phyloP scores from a whole-genome alignment of 2,797 vertebrate species.

The Emys orbicularis region DNA sequence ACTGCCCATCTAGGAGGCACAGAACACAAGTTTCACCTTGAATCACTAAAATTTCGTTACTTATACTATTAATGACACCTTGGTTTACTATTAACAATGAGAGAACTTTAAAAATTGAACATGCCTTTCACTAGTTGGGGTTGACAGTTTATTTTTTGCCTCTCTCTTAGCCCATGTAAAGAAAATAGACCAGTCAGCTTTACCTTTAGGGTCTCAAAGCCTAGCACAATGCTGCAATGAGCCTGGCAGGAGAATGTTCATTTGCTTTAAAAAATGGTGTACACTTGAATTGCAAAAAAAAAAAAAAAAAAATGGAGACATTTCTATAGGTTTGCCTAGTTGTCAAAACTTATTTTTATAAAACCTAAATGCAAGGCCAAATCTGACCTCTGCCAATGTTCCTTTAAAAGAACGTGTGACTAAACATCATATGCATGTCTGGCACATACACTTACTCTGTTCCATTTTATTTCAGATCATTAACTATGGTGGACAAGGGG shows the following conservation, averaged over 20 bases:
- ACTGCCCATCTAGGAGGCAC: background rate
- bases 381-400: background rate
- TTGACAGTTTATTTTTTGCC: background rate
- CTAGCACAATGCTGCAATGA: background rate
- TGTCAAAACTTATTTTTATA: background rate
- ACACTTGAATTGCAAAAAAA: background rate
- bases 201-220: background rate
- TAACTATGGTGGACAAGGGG: background rate
- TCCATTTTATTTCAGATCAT: background rate
- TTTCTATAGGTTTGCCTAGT: accelerated
- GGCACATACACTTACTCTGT: background rate
- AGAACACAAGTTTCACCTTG: background rate
- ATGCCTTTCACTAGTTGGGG: accelerated
- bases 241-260: background rate
- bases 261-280: background rate
- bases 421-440: background rate
- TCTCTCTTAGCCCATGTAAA: accelerated
- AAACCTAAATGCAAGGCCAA: background rate
- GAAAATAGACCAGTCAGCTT: background rate
- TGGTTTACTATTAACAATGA: background rate
- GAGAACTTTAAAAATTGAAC: background rate
- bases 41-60: background rate
- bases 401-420: background rate
- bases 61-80: background rate
- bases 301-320: background rate